A percentile compares a stretch with the other conserved stretches of the same genome.
Evolutionary conservation across 2,888 invertebrate genomes (phyloP).

Genomic region (Ennomos erosarius): DNA sequence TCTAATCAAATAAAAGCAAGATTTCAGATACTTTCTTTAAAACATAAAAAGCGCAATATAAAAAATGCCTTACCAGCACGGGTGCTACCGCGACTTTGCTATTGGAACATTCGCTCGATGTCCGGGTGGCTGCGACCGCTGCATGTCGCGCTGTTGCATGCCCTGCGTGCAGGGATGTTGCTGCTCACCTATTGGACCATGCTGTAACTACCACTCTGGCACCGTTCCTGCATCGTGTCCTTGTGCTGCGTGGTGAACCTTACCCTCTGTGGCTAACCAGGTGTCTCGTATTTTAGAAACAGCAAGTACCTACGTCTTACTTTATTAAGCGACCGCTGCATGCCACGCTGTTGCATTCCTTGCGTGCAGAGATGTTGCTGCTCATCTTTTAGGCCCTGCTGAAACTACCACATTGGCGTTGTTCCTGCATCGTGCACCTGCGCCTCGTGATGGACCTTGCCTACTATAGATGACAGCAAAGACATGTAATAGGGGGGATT

Average conservation of each 20-base stretch:
- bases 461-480: no score
- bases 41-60: conserved; percentile 4
- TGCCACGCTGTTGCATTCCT: no score
- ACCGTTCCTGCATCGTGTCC: conserved; percentile 19
- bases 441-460: no score
- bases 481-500: no score
- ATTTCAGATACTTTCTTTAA: conserved; percentile 1
- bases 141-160: conserved; percentile 45
- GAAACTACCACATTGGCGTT: no score
- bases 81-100: conserved; percentile 68
- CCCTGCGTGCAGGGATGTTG: conserved; percentile 55
- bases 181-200: conserved; percentile 61
- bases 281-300: neutral
- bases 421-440: no score
- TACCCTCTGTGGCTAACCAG: neutral
- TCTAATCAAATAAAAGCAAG: no score
- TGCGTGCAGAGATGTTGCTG: no score
- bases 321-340: no score
- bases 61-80: conserved; percentile 61
- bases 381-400: no score
- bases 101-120: conserved; percentile 68
- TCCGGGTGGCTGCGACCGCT: conserved; percentile 61
- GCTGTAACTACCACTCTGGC: conserved; percentile 56
- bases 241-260: neutral
- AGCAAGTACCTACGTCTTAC: no score